phyloP scores from a whole-genome alignment of 2,888 invertebrate genomes.

The Epirrita christyi region DNA sequence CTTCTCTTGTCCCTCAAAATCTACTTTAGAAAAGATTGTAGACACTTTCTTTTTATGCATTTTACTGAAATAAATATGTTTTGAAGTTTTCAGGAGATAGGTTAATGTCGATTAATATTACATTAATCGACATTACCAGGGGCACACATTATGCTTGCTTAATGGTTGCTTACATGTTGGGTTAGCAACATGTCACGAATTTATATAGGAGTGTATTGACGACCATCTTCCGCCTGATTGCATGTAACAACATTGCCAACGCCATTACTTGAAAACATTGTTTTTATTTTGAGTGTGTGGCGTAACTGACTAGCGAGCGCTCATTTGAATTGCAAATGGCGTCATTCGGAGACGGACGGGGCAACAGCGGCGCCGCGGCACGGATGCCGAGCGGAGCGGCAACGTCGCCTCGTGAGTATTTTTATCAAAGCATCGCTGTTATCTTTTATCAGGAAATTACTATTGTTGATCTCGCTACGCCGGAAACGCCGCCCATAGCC shows the following conservation, averaged over 20 bases:
- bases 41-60: neutral
- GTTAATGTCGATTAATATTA: neutral
- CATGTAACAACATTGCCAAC: conserved; percentile 52
- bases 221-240: conserved; percentile 50
- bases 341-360: conserved; percentile 50
- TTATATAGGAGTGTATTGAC: conserved; percentile 38
- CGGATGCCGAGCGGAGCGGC: conserved; percentile 53
- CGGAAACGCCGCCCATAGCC: conserved; percentile 8
- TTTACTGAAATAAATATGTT: neutral
- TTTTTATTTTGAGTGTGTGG: conserved; percentile 77
- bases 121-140: neutral
- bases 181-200: conserved; percentile 6
- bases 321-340: conserved; percentile 78
- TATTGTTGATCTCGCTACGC: conserved; percentile 27
- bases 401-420: conserved; percentile 71
- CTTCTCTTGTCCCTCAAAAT: neutral
- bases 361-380: conserved; percentile 74
- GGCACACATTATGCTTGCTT: too few species aligned
- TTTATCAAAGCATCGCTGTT: conserved; percentile 66
- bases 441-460: conserved; percentile 47
- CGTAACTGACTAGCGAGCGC: conserved; percentile 58
- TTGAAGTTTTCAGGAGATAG: neutral
- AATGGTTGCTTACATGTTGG: neutral
- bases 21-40: neutral
- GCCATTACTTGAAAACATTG: conserved; percentile 61